phyloP scores from a whole-genome alignment of 1,140 invertebrate species.

The Hypothenemus hampei region DNA sequence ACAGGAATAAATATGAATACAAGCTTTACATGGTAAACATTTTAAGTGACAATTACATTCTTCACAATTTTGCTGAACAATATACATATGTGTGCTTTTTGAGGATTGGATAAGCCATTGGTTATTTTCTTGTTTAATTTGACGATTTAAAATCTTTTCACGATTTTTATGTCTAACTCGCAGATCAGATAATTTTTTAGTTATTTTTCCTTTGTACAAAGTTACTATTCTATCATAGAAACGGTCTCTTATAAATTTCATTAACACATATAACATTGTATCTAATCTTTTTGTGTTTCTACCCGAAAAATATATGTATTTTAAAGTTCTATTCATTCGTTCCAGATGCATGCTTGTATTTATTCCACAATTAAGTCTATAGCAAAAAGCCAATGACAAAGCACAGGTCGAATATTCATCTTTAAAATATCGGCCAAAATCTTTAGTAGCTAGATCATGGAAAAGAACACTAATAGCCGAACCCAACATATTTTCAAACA shows the following conservation, averaged over 20 bases:
- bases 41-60: background rate
- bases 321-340: background rate
- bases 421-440: background rate
- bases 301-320: background rate
- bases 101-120: background rate
- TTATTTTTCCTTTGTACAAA: background rate
- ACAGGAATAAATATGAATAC: background rate
- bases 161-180: no score
- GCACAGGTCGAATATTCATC: background rate
- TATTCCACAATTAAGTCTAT: background rate
- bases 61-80: background rate
- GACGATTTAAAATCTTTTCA: background rate
- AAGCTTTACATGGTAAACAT: background rate
- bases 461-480: no score
- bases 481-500: no score
- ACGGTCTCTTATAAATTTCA: background rate
- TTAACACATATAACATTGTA: background rate
- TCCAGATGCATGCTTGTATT: background rate
- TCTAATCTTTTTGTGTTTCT: background rate
- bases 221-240: background rate
- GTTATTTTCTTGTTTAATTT: background rate
- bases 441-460: background rate
- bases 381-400: background rate
- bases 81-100: background rate
- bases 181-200: background rate